A percentile compares a stretch with the other conserved stretches of the same genome.
phyloP scores from a whole-genome alignment of 2,113 vertebrate species.

The Pitta sordida region DNA sequence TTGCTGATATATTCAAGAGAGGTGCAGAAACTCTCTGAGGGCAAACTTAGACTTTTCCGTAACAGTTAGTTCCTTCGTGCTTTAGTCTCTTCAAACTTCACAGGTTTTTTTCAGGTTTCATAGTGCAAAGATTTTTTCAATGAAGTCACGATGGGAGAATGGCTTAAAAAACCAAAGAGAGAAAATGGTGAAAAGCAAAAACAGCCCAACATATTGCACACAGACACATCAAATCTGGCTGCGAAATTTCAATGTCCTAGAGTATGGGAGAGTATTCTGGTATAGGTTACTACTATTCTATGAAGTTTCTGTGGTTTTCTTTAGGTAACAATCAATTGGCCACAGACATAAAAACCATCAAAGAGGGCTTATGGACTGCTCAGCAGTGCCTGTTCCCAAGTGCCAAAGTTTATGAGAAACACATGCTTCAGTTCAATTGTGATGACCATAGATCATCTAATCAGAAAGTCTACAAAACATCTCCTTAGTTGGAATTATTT shows the following conservation, averaged over 20 bases:
- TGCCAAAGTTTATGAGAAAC: neutral
- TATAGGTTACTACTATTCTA: neutral
- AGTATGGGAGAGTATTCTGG: neutral
- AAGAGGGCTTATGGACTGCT: neutral
- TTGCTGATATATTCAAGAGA: neutral
- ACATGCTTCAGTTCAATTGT: neutral
- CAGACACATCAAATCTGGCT: neutral
- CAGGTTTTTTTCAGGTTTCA: neutral
- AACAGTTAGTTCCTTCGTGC: neutral
- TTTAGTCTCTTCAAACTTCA: neutral
- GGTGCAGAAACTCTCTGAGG: neutral
- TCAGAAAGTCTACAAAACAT: neutral
- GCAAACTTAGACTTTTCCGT: neutral
- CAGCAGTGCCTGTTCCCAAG: neutral
- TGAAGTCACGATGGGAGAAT: fast-evolving
- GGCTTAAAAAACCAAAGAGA: neutral
- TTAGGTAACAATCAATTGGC: neutral
- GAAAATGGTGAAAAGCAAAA: neutral
- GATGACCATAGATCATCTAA: neutral
- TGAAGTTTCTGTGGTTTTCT: neutral
- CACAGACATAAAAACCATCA: neutral
- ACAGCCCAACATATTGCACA: neutral
- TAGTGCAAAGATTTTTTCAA: neutral
- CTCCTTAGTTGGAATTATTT: neutral
- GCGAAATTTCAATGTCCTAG: neutral